Evolutionary conservation across 2,888 invertebrate species (phyloP), one percentile per base, ranked within the genome.

Genomic region (Aporophyla lueneburgensis): DNA sequence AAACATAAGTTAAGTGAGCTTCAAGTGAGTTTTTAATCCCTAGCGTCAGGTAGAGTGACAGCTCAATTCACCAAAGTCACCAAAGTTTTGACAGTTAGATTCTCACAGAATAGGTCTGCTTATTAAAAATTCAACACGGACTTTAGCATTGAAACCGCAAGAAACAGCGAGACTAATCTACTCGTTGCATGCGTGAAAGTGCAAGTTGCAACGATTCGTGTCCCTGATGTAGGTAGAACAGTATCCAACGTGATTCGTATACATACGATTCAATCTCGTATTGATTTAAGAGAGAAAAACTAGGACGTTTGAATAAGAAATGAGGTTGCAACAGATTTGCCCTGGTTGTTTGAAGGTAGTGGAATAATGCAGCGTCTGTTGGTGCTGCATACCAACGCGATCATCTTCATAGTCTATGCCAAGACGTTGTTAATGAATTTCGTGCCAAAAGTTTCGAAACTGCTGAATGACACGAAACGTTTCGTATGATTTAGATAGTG

Each of bases 131-230:
- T 87, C 27, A 72, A 73, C 76, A 82, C 79, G 83, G 74, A n/a
- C 51, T 70, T 78, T 81, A 78, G 65, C 85, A 83, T 83, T 74
- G 84, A 86, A 80, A 83, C 67, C 54, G 70, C 79, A 67, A 59
- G 76, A 81, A 80, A 74, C 68, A 54, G 80, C 81, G 73, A 75
- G 73, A 79, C 83, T 88, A 87, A 88, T 87, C 76, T 58, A 49
- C 59, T 61, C n/a, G 65, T 85, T 83, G 80, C 85, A 86, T 78
- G 87, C 74, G 85, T 81, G 87, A 87, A 87, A 87, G 87, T 85
- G 87, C 80, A 87, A 87, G 87, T 87, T 83, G 80, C 84, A 87
- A 70, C 79, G 65, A 71, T 66, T 87, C 79, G 69, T 84, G 88
- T 79, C 77, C 76, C 80, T 82, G 70, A 63, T 65, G 78, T 68